Evolutionary conservation across 2,113 vertebrate species (phyloP).

Genomic region (Prietella phreatophila): DNA sequence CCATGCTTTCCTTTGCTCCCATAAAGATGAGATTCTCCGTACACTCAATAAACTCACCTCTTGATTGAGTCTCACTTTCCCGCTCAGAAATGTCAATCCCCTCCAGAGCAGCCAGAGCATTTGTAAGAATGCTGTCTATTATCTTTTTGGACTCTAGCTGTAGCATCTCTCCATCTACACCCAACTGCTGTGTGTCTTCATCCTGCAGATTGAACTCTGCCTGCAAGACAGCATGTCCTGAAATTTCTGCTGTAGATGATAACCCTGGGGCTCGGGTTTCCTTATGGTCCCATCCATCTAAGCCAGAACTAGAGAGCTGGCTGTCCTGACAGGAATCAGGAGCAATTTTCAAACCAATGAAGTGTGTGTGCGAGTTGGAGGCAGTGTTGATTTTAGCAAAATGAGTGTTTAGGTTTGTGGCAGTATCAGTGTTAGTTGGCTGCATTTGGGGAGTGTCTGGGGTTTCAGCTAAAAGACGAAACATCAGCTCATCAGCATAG

Average conservation of each 20-base stretch:
- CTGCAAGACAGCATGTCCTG: neutral
- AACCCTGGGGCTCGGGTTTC: neutral
- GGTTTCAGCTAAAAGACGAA: neutral
- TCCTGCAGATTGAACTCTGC: neutral
- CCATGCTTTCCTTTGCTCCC: constrained; percentile 1
- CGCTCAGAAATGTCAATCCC: constrained; percentile 41
- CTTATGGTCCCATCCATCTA: neutral
- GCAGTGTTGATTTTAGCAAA: constrained; percentile 26
- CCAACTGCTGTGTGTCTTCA: neutral
- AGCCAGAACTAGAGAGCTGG: constrained; percentile 10
- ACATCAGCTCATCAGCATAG: neutral
- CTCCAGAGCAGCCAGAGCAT: constrained; percentile 52
- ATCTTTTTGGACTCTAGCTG: constrained; percentile 49
- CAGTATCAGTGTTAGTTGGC: constrained; percentile 10
- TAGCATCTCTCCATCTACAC: constrained; percentile 32
- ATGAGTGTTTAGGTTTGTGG: neutral
- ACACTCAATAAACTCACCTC: neutral
- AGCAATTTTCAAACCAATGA: neutral
- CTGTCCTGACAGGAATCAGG: constrained; percentile 3
- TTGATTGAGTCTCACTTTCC: neutral
- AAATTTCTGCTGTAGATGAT: constrained; percentile 3
- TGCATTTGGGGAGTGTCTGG: neutral
- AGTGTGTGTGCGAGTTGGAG: neutral
- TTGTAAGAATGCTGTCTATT: constrained; percentile 55
- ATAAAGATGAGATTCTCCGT: neutral